These are phyloP conservation scores for Melinaea marsaeus DNA, from an alignment of 2,888 invertebrate species.

Conservation along the genomic window DNA sequence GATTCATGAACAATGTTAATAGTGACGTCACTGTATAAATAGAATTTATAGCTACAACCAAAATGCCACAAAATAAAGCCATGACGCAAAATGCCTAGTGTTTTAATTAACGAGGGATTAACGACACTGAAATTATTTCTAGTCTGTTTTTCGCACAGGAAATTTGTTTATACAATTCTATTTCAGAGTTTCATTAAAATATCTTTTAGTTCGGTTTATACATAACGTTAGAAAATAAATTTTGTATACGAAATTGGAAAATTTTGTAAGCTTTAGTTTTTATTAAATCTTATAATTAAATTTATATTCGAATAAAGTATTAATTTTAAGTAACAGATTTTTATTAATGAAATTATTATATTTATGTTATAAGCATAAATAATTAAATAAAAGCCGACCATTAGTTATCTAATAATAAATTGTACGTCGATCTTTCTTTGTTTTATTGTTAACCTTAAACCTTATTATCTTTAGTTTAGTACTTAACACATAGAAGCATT, in stretches of 20 bases:
- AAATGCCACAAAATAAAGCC: constrained; percentile 12
- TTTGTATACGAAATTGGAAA: background rate
- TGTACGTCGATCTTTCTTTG: background rate
- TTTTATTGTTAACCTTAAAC: background rate
- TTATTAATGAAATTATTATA: background rate
- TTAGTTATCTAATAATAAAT: background rate
- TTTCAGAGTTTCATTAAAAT: background rate
- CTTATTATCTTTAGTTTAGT: constrained; percentile 1
- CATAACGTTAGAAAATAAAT: background rate
- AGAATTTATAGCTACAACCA: constrained; percentile 19
- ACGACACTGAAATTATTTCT: constrained; percentile 17
- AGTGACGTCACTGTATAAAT: constrained; percentile 2
- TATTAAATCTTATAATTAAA: background rate
- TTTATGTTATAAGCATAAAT: no score
- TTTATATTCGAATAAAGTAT: background rate
- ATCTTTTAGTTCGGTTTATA: background rate
- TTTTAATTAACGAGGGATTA: constrained; percentile 20
- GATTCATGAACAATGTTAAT: constrained; percentile 12
- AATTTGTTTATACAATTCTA: constrained; percentile 1
- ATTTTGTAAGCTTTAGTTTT: no score
- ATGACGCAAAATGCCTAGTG: constrained; percentile 20
- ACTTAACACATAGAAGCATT: constrained; percentile 13
- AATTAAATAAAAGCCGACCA: background rate
- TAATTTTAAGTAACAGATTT: background rate
- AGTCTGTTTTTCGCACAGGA: constrained; percentile 10